These are phyloP conservation scores for Catalaphyllia jardinei DNA, from an alignment of 64 coral and sea anemone genomes.

Conservation along the genomic window DNA sequence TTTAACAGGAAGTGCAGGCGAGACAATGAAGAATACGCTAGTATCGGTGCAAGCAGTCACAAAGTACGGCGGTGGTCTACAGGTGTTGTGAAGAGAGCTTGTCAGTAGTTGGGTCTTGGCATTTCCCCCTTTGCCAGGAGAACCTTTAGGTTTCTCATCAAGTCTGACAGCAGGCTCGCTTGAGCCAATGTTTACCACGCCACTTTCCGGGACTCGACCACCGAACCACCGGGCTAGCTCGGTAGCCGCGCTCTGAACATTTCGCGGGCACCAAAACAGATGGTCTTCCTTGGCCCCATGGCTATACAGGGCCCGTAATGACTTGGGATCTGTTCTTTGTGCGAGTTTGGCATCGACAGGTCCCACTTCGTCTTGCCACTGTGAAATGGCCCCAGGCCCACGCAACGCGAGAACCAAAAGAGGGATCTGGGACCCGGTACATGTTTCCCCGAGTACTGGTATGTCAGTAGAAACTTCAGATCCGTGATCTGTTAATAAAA, in stretches of 20 bases:
- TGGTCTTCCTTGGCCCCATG: conserved; percentile 66
- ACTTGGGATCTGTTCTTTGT: conserved; percentile 76
- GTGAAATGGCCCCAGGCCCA: conserved; percentile 68
- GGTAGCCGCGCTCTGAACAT: conserved; percentile 37
- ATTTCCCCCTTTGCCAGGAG: conserved; percentile 2
- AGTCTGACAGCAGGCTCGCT: conserved; percentile 5
- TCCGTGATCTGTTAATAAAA: neutral
- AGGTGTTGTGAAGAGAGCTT: conserved; percentile 19
- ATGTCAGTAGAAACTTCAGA: neutral
- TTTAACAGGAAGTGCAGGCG: conserved; percentile 71
- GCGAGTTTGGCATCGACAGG: conserved; percentile 74
- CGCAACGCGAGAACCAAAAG: conserved; percentile 68
- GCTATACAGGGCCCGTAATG: conserved; percentile 85
- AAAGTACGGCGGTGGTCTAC: conserved; percentile 66
- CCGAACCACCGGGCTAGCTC: conserved; percentile 93
- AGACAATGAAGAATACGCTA: conserved; percentile 68
- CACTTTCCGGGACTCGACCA: conserved; percentile 72
- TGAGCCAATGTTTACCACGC: conserved; percentile 61
- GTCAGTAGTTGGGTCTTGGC: neutral
- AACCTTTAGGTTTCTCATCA: neutral
- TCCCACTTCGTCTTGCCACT: conserved; percentile 83
- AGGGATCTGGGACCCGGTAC: conserved; percentile 18
- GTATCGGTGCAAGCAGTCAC: conserved; percentile 69
- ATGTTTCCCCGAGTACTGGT: neutral
- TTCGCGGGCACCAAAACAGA: conserved; percentile 91